Conservation (phyloP, 2,888 invertebrate species). For the Andrena trimmerana region DNA sequence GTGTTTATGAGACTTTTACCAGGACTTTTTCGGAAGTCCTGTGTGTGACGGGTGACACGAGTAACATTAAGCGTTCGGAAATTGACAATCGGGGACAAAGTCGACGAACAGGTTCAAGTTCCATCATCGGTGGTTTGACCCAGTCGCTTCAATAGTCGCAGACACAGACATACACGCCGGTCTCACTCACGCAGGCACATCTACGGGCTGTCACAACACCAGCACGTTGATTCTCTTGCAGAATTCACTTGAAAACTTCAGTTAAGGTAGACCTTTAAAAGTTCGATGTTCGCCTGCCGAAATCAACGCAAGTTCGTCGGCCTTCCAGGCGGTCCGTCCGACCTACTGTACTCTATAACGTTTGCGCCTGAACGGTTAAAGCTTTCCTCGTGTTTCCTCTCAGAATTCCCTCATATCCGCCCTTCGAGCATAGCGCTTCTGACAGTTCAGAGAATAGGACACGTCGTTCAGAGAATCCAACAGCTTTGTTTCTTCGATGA, state of each 20-base stretch:
- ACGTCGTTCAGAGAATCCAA: background rate
- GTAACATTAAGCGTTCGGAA: conserved; percentile 35
- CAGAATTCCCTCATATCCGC: conserved; percentile 49
- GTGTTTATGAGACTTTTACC: background rate
- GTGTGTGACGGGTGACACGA: background rate
- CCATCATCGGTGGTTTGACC: conserved; percentile 48
- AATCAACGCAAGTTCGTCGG: conserved; percentile 54
- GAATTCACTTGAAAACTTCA: conserved; percentile 66
- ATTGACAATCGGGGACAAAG: conserved; percentile 53
- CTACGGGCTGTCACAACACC: background rate
- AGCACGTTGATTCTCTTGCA: conserved; percentile 36
- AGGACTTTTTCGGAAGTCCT: background rate
- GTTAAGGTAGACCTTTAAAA: conserved; percentile 75
- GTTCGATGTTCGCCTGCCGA: conserved; percentile 65
- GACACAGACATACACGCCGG: conserved; percentile 5
- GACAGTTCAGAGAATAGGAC: conserved; percentile 7
- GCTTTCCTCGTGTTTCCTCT: conserved; percentile 76
- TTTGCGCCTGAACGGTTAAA: conserved; percentile 74
- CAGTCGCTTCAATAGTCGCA: conserved; percentile 34
- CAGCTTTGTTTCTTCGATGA: background rate
- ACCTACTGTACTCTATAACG: conserved; percentile 56
- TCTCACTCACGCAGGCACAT: background rate
- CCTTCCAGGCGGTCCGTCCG: conserved; percentile 16
- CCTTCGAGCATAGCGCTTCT: conserved; percentile 30
- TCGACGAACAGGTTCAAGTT: conserved; percentile 62